A percentile compares a stretch with the other conserved stretches of the same genome.
Conservation (phyloP, 2,888 invertebrate species). For the Piscicola geometra region DNA sequence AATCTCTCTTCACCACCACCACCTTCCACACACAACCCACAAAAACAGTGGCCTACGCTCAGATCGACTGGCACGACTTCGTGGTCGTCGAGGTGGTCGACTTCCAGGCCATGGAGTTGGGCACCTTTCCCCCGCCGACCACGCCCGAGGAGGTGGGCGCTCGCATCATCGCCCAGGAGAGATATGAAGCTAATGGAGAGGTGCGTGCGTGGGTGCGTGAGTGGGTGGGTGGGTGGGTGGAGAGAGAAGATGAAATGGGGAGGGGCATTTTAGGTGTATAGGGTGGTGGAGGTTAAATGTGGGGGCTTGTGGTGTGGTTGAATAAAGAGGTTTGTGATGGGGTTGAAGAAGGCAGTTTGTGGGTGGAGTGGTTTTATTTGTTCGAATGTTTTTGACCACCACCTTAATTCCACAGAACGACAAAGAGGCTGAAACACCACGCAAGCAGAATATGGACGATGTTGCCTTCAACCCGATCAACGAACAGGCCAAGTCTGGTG, state of each 20-base stretch:
- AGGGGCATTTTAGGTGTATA: background rate
- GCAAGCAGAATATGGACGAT: slow-evolving; percentile 61
- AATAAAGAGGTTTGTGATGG: background rate
- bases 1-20: too few relatives aligned
- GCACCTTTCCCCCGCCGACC: slow-evolving; percentile 90
- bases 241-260: too few relatives aligned
- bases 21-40: too few relatives aligned
- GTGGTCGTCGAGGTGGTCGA: slow-evolving; percentile 99
- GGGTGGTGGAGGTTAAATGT: background rate
- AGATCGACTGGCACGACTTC: slow-evolving; percentile 99
- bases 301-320: background rate
- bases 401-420: background rate
- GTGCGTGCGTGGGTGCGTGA: too few relatives aligned
- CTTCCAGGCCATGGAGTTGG: slow-evolving; percentile 87
- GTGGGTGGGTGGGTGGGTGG: too few relatives aligned
- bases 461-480: slow-evolving; percentile 81
- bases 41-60: slow-evolving; percentile 75
- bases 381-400: background rate
- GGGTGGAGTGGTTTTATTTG: background rate
- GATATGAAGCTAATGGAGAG: slow-evolving; percentile 47
- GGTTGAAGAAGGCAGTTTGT: background rate
- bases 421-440: slow-evolving; percentile 11
- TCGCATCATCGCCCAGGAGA: slow-evolving; percentile 76
- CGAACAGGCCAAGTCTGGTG: slow-evolving; percentile 47
- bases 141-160: slow-evolving; percentile 95